A percentile compares a stretch with the other conserved stretches of the same genome.
These are phyloP conservation scores for Sphecodes monilicornis DNA, from an alignment of 2,888 invertebrate species.

Conservation along the genomic window DNA sequence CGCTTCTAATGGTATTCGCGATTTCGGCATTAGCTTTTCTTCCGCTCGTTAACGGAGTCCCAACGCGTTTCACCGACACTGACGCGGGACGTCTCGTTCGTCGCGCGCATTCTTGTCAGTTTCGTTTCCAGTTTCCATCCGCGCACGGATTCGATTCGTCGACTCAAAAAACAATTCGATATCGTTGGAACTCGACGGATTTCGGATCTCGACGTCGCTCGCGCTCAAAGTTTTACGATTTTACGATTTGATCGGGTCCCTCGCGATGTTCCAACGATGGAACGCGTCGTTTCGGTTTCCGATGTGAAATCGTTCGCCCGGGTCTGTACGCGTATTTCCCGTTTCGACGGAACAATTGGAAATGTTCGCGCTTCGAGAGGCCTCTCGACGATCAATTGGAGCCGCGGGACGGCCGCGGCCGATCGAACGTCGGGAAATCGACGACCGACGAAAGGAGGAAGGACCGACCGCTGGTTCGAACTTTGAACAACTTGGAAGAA, in stretches of 20 bases:
- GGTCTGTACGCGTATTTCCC: background rate
- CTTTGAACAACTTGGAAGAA: conserved; percentile 18
- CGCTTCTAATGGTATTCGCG: background rate
- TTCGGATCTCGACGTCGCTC: too few relatives aligned
- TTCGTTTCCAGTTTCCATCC: background rate
- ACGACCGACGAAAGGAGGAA: background rate
- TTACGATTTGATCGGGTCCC: too few relatives aligned
- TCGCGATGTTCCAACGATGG: too few relatives aligned
- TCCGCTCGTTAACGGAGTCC: background rate
- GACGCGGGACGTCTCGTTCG: background rate
- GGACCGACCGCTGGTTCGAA: background rate
- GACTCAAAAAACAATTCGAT: background rate
- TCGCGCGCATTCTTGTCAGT: background rate
- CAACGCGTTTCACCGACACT: background rate
- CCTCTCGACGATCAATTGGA: conserved; percentile 5
- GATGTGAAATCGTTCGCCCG: background rate
- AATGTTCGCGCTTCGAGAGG: conserved; percentile 13
- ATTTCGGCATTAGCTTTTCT: conserved; percentile 12
- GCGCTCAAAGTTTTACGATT: too few relatives aligned
- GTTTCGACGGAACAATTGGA: background rate
- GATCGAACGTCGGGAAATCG: background rate
- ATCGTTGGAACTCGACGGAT: background rate
- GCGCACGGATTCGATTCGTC: background rate
- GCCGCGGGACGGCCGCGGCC: background rate
- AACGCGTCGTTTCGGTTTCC: background rate